These are phyloP conservation scores for Pachypeltis micranthus DNA, from an alignment of 1,140 invertebrate species.

Conservation along the genomic window DNA sequence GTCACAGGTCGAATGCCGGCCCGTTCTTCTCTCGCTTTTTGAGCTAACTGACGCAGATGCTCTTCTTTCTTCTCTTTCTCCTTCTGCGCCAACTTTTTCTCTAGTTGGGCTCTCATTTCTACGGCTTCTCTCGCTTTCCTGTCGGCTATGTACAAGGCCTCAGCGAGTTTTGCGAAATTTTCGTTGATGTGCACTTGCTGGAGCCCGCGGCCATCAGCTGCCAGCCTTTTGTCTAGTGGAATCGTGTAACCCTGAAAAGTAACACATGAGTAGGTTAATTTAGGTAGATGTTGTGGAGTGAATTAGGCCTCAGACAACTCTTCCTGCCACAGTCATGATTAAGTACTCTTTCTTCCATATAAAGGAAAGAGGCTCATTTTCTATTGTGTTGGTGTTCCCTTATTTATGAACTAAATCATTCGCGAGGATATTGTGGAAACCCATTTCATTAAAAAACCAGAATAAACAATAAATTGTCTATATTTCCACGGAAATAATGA, in stretches of 20 bases:
- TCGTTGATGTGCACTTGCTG: conserved; percentile 98
- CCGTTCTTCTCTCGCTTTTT: conserved; percentile 88
- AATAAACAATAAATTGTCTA: no score
- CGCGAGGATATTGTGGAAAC: no score
- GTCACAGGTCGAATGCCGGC: conserved; percentile 57
- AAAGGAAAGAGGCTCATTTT: no score
- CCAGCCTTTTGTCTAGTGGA: conserved; percentile 93
- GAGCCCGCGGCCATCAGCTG: conserved; percentile 92
- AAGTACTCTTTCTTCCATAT: no score
- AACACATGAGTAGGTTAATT: conserved; percentile 17
- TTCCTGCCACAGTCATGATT: no score
- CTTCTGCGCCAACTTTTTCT: conserved; percentile 92
- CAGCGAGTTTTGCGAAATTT: conserved; percentile 96
- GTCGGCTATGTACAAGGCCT: conserved; percentile 95
- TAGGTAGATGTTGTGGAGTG: no score
- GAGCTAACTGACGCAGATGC: conserved; percentile 79
- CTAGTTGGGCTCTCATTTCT: conserved; percentile 87
- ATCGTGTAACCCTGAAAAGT: conserved; percentile 79
- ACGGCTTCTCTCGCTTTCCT: conserved; percentile 89
- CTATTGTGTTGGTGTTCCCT: no score
- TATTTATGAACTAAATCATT: no score
- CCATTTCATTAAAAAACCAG: no score
- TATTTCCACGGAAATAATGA: no score
- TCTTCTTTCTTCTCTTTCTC: conserved; percentile 99
- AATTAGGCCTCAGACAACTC: no score